phyloP scores from a whole-genome alignment of 2,113 vertebrate genomes.

The Cavia porcellus region DNA sequence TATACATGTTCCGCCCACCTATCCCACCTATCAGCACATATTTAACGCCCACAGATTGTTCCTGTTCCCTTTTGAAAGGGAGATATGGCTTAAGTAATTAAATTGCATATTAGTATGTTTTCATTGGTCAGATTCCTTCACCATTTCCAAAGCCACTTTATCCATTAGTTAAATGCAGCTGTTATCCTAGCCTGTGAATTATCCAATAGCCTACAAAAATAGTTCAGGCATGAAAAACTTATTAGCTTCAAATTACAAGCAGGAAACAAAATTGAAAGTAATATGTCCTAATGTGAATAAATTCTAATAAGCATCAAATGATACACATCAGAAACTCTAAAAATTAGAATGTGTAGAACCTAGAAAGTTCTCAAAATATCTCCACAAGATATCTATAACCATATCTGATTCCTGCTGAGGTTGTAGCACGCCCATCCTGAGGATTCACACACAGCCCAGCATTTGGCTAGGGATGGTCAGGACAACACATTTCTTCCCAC shows the following conservation, averaged over 20 bases:
- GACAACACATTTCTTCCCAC: not conserved
- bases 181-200: not conserved
- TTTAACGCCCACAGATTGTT: not conserved
- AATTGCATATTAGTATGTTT: not conserved
- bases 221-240: not conserved
- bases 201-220: not conserved
- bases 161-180: not conserved
- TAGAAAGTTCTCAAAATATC: not conserved
- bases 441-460: not conserved
- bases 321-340: not conserved
- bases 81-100: not conserved
- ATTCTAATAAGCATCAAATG: not conserved
- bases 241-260: slow-evolving; percentile 1
- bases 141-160: not conserved
- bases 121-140: not conserved
- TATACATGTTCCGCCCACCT: not conserved
- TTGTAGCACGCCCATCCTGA: not conserved
- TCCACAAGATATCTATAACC: not conserved
- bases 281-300: not conserved
- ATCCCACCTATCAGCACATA: not conserved
- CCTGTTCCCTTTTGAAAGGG: not conserved
- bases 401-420: not conserved
- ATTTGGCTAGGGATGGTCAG: not conserved
- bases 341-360: not conserved
- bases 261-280: not conserved